Conservation (phyloP, 2,888 invertebrate genomes). For the Sialis lutaria region DNA sequence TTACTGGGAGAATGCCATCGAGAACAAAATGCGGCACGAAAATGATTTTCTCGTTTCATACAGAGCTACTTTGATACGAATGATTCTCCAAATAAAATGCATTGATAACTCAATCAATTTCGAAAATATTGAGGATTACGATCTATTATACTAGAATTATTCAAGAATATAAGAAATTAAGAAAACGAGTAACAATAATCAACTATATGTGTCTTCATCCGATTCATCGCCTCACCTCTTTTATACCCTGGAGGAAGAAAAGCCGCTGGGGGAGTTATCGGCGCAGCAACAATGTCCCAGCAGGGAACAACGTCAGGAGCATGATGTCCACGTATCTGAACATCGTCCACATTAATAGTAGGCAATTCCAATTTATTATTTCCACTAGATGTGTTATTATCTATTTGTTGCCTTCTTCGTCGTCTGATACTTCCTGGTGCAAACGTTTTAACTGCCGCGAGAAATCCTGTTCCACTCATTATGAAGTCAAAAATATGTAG, state of each 20-base stretch:
- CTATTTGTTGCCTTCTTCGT: conserved; percentile 42
- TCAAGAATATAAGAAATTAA: neutral
- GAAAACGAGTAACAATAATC: neutral
- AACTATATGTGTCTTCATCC: neutral
- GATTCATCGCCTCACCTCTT: conserved; percentile 7
- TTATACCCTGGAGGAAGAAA: conserved; percentile 44
- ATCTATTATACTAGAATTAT: neutral
- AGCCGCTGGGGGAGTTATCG: conserved; percentile 50
- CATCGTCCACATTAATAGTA: conserved; percentile 10
- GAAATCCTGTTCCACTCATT: conserved; percentile 41
- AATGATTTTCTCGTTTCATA: no score
- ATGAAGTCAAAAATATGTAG: no score
- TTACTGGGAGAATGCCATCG: no score
- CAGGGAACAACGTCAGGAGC: conserved; percentile 35
- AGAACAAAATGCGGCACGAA: no score
- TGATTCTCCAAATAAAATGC: no score
- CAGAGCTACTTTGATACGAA: no score
- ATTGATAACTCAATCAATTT: no score
- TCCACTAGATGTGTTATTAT: conserved; percentile 24
- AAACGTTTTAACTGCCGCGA: conserved; percentile 44
- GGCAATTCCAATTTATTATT: conserved; percentile 24
- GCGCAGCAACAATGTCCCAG: conserved; percentile 36
- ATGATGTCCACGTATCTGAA: conserved; percentile 3
- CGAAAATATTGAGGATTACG: no score
- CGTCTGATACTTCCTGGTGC: conserved; percentile 40